These are phyloP conservation scores for Liparis tanakae DNA, from an alignment of 2,797 vertebrate genomes.

Conservation along the genomic window DNA sequence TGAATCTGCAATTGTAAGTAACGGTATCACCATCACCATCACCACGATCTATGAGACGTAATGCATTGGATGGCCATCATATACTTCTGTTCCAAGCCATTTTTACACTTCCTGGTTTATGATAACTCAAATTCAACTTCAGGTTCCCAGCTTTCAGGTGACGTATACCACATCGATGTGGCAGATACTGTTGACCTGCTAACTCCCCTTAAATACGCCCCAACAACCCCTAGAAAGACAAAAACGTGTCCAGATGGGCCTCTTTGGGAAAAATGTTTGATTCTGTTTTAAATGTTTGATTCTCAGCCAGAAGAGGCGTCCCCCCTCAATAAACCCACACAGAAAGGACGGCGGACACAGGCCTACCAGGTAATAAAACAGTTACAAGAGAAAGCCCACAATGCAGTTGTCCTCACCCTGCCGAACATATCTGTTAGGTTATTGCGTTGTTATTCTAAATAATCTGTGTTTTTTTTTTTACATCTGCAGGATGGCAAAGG, in stretches of 20 bases:
- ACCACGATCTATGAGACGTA: not conserved
- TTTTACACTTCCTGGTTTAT: too few relatives aligned
- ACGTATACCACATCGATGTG: not conserved
- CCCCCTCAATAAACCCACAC: conserved; percentile 42
- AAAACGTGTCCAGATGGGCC: not conserved
- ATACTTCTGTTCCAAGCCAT: not conserved
- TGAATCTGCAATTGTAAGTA: too few relatives aligned
- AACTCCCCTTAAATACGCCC: not conserved
- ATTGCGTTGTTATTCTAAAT: not conserved
- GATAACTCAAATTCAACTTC: not conserved
- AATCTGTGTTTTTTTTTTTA: not conserved
- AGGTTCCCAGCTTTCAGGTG: not conserved
- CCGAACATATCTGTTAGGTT: not conserved
- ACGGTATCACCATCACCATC: not conserved
- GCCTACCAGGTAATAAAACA: conserved; percentile 71
- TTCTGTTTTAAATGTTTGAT: conserved; percentile 16
- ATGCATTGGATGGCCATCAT: not conserved
- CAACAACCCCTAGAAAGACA: not conserved
- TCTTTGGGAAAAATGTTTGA: not conserved
- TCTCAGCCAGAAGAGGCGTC: conserved; percentile 64
- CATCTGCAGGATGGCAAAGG: conserved; percentile 78
- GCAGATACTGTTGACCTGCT: not conserved
- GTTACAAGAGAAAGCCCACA: not conserved
- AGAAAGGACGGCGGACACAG: conserved; percentile 54
- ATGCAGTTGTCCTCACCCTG: not conserved